These are phyloP conservation scores for Trichechus manatus DNA, from an alignment of 2,113 vertebrate species.

Conservation along the genomic window DNA sequence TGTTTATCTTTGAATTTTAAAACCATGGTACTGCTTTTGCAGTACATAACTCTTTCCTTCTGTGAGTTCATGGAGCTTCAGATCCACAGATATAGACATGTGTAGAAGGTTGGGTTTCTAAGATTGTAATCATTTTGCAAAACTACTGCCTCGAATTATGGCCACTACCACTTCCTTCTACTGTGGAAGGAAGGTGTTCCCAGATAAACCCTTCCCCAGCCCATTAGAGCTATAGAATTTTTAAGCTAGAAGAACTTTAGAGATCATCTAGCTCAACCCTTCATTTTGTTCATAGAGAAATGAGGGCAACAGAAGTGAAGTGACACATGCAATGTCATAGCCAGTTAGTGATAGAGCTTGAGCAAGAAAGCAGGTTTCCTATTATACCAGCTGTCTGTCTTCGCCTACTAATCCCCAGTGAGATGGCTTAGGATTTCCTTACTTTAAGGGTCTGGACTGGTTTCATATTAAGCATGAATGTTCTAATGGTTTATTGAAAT, in stretches of 20 bases:
- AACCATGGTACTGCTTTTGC: background rate
- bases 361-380: background rate
- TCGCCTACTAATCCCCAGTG: background rate
- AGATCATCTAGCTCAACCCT: background rate
- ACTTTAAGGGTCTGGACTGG: background rate
- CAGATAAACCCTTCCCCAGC: background rate
- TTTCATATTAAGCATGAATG: background rate
- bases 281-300: background rate
- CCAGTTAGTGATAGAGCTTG: background rate
- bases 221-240: background rate
- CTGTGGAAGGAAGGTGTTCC: background rate
- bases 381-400: constrained; percentile 16
- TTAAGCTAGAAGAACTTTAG: background rate
- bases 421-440: background rate
- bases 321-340: background rate
- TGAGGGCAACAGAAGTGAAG: background rate
- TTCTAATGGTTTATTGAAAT: constrained; percentile 17
- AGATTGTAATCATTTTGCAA: background rate
- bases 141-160: background rate
- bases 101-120: too few relatives aligned
- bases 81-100: background rate
- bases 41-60: background rate
- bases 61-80: background rate
- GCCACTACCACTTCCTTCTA: background rate
- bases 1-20: background rate